Conservation (phyloP, 2,888 invertebrate species). For the Zaprionus bogoriensis region DNA sequence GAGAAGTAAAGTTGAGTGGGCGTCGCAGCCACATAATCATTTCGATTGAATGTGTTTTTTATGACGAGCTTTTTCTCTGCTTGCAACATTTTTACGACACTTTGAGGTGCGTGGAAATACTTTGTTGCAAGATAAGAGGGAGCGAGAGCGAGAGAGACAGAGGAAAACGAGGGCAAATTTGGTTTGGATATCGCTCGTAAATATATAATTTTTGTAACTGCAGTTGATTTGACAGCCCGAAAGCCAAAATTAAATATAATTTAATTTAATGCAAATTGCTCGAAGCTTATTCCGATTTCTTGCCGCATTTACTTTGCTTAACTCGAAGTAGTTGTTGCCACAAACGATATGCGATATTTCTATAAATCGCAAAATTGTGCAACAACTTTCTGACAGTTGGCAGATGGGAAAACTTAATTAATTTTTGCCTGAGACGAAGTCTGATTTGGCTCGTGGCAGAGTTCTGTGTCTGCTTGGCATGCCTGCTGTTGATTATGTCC, state of each 20-base stretch:
- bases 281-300: too few species aligned
- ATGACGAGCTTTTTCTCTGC: conserved; percentile 26
- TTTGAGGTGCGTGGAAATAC: conserved; percentile 17
- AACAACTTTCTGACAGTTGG: neutral
- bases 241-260: neutral
- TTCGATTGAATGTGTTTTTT: conserved; percentile 37
- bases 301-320: too few species aligned
- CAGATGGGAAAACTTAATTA: conserved; percentile 36
- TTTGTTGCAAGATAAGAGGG: neutral
- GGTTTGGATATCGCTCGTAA: neutral
- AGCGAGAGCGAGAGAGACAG: neutral
- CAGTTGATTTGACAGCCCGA: neutral
- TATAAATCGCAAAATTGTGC: neutral
- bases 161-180: neutral
- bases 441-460: conserved; percentile 24
- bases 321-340: too few species aligned
- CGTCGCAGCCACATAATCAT: conserved; percentile 34
- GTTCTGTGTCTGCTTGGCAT: conserved; percentile 9
- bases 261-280: too few species aligned
- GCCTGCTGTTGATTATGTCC: conserved; percentile 35
- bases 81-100: conserved; percentile 29
- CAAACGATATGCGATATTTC: too few species aligned
- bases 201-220: neutral
- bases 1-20: neutral
- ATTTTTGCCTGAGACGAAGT: conserved; percentile 20